phyloP scores from a whole-genome alignment of 2,888 invertebrate genomes.

The Diadegma fenestrale region DNA sequence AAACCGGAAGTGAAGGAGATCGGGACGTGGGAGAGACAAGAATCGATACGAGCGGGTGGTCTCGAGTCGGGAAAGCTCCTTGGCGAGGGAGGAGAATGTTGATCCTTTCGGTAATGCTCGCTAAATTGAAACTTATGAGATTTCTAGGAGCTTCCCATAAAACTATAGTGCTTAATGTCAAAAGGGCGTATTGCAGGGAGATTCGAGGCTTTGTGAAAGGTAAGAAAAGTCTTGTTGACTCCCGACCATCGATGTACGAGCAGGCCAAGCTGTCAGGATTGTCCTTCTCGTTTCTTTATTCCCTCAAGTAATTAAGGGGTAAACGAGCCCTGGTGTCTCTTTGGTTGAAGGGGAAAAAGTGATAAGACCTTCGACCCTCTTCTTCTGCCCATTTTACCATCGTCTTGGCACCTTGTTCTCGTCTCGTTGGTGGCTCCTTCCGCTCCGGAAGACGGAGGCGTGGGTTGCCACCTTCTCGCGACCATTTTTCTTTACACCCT shows the following conservation, averaged over 20 bases:
- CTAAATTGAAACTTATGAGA: conserved; percentile 85
- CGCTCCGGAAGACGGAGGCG: conserved; percentile 44
- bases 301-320: neutral
- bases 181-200: neutral
- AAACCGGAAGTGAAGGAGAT: neutral
- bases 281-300: neutral
- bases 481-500: conserved; percentile 80
- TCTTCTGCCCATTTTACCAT: conserved; percentile 10
- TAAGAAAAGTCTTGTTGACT: neutral
- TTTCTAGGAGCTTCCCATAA: conserved; percentile 74
- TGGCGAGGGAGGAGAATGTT: conserved; percentile 77
- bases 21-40: neutral
- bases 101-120: conserved; percentile 77
- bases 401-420: conserved; percentile 31
- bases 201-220: neutral
- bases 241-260: neutral
- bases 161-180: neutral
- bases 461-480: conserved; percentile 75
- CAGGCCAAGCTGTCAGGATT: neutral
- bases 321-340: neutral
- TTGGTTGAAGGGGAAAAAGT: conserved; percentile 19
- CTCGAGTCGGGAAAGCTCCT: conserved; percentile 75
- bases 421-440: conserved; percentile 40
- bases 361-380: conserved; percentile 18
- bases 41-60: conserved; percentile 68